phyloP scores from a whole-genome alignment of 2,888 invertebrate species.

The Synanthedon myopaeformis region DNA sequence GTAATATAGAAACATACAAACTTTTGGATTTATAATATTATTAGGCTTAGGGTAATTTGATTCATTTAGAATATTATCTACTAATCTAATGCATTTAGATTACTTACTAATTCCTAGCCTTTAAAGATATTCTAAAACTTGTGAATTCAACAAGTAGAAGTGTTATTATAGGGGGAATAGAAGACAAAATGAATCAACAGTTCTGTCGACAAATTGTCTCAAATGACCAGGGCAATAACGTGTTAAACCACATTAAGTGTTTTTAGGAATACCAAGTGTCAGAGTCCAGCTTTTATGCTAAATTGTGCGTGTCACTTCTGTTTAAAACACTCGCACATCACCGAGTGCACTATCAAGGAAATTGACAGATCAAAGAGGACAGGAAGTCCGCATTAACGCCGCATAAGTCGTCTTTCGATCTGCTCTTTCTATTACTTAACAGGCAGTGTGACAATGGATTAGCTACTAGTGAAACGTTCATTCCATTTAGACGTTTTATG shows the following conservation, averaged over 20 bases:
- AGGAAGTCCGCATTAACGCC: constrained; percentile 59
- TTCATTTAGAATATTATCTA: too few relatives aligned
- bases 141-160: too few relatives aligned
- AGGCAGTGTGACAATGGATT: neutral
- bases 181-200: too few relatives aligned
- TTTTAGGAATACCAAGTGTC: constrained; percentile 40
- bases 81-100: too few relatives aligned
- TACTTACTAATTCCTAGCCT: too few relatives aligned
- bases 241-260: constrained; percentile 52
- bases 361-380: constrained; percentile 58
- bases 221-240: constrained; percentile 48
- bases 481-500: too few relatives aligned
- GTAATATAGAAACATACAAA: too few relatives aligned
- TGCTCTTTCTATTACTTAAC: constrained; percentile 21
- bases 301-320: constrained; percentile 44
- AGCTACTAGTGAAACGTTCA: neutral
- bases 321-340: constrained; percentile 33
- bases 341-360: constrained; percentile 50
- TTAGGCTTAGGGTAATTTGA: too few relatives aligned
- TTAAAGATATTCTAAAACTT: too few relatives aligned
- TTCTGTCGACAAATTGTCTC: constrained; percentile 43
- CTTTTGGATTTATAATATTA: too few relatives aligned
- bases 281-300: constrained; percentile 12
- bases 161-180: too few relatives aligned
- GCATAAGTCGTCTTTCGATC: constrained; percentile 42